A percentile compares a stretch with the other conserved stretches of the same genome.
These are phyloP conservation scores for Hemiscyllium ocellatum DNA, from an alignment of 2,113 vertebrate species.

Conservation along the genomic window DNA sequence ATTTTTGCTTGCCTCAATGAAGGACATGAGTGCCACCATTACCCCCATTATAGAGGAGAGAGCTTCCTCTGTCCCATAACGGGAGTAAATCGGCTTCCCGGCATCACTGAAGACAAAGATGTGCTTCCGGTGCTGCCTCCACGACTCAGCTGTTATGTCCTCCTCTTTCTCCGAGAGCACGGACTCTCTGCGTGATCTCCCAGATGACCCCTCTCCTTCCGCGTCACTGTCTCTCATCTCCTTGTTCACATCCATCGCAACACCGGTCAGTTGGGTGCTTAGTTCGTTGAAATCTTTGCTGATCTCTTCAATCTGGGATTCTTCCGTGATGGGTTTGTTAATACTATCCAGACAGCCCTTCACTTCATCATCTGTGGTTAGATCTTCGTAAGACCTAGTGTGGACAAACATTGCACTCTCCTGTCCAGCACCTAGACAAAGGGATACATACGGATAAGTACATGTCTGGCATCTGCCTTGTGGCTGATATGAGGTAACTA, in stretches of 20 bases:
- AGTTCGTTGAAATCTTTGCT: constrained; percentile 67
- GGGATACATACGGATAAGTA: not conserved
- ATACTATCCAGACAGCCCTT: constrained; percentile 38
- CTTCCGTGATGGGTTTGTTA: constrained; percentile 37
- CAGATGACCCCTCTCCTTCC: constrained; percentile 46
- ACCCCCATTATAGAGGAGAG: constrained; percentile 94
- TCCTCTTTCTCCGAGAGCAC: constrained; percentile 42
- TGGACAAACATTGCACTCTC: constrained; percentile 86
- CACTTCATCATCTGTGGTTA: constrained; percentile 63
- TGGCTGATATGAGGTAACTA: not conserved
- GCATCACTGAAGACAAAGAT: constrained; percentile 93
- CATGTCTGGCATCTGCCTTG: not conserved
- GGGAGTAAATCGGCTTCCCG: constrained; percentile 90
- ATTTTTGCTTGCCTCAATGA: constrained; percentile 85
- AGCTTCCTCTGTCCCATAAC: constrained; percentile 89
- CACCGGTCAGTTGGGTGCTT: constrained; percentile 61
- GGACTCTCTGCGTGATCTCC: constrained; percentile 42
- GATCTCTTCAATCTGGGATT: constrained; percentile 59
- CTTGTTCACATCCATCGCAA: constrained; percentile 58
- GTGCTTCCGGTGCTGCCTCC: constrained; percentile 85
- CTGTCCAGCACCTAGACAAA: constrained; percentile 74
- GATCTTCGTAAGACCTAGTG: constrained; percentile 82
- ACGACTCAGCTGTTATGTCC: constrained; percentile 72
- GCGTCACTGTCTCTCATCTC: constrained; percentile 54
- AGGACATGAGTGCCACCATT: constrained; percentile 93